Base-by-base conservation (phyloP, 2,113 vertebrate genomes). In the Tauraco erythrolophus region DNA sequence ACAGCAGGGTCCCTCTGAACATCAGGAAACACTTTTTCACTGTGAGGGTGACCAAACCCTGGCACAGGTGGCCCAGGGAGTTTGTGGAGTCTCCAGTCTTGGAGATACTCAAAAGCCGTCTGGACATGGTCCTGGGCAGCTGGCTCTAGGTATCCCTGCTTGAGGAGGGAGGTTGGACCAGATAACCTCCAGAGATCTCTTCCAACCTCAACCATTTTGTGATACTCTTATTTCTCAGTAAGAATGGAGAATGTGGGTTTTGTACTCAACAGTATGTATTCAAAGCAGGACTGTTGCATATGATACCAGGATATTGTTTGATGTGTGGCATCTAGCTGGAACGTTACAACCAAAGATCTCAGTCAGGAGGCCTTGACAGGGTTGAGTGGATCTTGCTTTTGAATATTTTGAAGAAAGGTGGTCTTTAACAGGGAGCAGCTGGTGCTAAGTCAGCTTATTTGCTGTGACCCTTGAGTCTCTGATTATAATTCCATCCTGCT, bases 51-150 rank as follows among this genome's bases (percentile, higher is more conserved):
- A 31, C 25, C 14, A 11, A 65, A 25, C 11, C 3, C 6, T 74
- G 43, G 14, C 19, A 12, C 24, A 27, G 8, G 16, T n/a, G 74
- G 14, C 12, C 18, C 19, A 11, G 14, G 4, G 28, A 56, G 4
- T 9, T 6, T 51, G 14, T 74, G 19, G 48, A 58, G 30, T 76
- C 50, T 84, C 30, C 23, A 7, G 69, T 10, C 33, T 65, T 56
- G 64, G 19, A 56, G 28, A 31, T 81, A 11, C 1, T 74, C 45
- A 82, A 19, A 81, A 87, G 2, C 7, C 1, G 2, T 41, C 17
- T 81, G 28, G 1, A 30, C 0, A 0, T 64, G 14, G 6, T 51
- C 2, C 2, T 68, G 22, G 11, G 9, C 15, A 60, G 13, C 30
- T 2, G 10, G 6, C 10, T 81, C 8, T 69, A 53, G 7, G 14